Base-by-base conservation (phyloP, 2,797 vertebrate species). In the Chelmon rostratus region DNA sequence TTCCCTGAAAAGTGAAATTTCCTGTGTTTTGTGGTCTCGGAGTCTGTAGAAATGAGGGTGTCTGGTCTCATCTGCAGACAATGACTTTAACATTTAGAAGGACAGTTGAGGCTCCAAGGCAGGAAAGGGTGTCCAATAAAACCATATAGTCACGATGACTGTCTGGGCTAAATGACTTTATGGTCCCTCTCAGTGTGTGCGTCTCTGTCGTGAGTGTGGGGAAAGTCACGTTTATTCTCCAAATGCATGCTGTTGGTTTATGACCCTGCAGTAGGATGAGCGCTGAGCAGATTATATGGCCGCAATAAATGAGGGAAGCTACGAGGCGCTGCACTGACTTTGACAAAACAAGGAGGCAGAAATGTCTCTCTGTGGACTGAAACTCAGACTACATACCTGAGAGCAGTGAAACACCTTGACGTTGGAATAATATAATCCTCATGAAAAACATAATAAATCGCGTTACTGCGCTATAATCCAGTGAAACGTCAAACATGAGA, bases 171-270 rank as follows among this genome's bases (percentile, higher is more conserved):
- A 94, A 94, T 94, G 1, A 87, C 88, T 92, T 94, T 91, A 94
- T 91, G 85, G 74, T n/a, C 15, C 23, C 71, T 58, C 28, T 69
- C 68, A 56, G 13, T 77, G 44, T 63, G 69, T 21, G 56, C 79
- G 5, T 79, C 16, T 85, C 37, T 78, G 64, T 68, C 19, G 62
- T 50, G 77, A 28, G 73, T 70, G 78, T 72, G 81, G 75, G 72
- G 90, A 92, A 92, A 94, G 93, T 94, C 93, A 94, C 90, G 93
- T 93, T 94, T 94, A 94, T 93, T 93, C 91, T 88, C 87, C 92
- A 93, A 93, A 92, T 92, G 89, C 93, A 92, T 82, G 92, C 88
- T 88, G 91, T 91, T 92, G 90, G 31, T 94, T 93, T 93, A 94
- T 92, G 93, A 90, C 89, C 90, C 90, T 91, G 92, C 92, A 93